Conservation (phyloP, 2,888 invertebrate genomes). For the Isotomurus palustris region DNA sequence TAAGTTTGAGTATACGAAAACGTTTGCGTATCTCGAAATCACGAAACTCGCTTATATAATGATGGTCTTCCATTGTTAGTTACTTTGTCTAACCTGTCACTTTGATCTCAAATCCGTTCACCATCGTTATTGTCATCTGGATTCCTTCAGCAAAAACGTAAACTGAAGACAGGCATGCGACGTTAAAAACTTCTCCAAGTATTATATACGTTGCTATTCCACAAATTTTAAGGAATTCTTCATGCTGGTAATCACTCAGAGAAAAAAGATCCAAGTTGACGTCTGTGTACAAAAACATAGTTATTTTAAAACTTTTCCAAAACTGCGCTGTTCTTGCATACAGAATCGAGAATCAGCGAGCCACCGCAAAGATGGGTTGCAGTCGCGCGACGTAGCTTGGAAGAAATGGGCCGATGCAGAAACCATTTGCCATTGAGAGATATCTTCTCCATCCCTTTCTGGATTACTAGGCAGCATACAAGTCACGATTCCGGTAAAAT, state of each 20-base stretch:
- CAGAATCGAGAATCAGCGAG: not conserved
- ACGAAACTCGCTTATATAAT: no score
- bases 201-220: conserved; percentile 9
- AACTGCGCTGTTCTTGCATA: not conserved
- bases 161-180: conserved; percentile 14
- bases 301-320: no score
- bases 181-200: conserved; percentile 13
- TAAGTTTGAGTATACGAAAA: no score
- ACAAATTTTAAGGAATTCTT: not conserved
- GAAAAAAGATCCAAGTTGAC: not conserved
- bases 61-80: no score
- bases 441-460: no score
- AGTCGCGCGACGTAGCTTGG: not conserved
- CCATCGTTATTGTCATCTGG: conserved; percentile 3
- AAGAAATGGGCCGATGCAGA: conserved; percentile 8
- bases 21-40: no score
- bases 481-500: conserved; percentile 2
- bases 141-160: conserved; percentile 20
- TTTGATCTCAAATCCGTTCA: not conserved
- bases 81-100: no score
- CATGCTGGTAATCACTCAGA: not conserved
- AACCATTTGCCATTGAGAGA: not conserved
- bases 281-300: no score
- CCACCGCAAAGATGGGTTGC: not conserved
- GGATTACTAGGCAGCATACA: no score